A percentile compares a stretch with the other conserved stretches of the same genome.
Evolutionary conservation across 2,797 vertebrate genomes (phyloP).

Genomic region (Hydrophis major): DNA sequence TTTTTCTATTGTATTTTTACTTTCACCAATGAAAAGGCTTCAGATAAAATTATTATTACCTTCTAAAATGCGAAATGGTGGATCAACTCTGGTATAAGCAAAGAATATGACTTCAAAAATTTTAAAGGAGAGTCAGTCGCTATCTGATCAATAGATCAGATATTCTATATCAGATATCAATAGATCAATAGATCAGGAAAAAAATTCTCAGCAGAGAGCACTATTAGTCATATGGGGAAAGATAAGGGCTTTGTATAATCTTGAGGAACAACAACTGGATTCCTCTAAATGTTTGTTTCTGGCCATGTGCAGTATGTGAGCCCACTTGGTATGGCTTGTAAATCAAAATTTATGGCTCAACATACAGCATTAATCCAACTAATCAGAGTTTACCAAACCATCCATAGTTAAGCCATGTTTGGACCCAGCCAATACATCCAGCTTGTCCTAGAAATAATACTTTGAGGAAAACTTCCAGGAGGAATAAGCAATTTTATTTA

Average conservation of each 20-base stretch:
- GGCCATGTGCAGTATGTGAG: not conserved
- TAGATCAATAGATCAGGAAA: not conserved
- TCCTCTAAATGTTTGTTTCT: not conserved
- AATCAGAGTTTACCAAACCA: not conserved
- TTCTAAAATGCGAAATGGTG: not conserved
- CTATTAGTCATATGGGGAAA: not conserved
- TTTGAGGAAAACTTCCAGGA: not conserved
- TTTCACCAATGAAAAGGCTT: not conserved
- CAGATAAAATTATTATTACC: not conserved
- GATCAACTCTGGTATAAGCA: not conserved
- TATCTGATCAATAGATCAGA: not conserved
- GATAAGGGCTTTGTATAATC: not conserved
- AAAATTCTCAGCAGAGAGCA: not conserved
- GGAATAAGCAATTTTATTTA: not conserved
- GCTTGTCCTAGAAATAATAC: not conserved
- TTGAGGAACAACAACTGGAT: not conserved
- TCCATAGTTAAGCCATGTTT: not conserved
- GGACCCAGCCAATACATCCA: not conserved
- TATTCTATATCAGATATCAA: too few species aligned
- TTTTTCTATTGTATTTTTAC: not conserved
- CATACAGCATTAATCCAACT: not conserved
- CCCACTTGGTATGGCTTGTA: not conserved
- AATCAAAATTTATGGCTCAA: not conserved
- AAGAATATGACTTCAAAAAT: not conserved
- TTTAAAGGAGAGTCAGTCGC: not conserved